Percentiles rank a stretch among this genome's conserved stretches.
phyloP scores from a whole-genome alignment of 53 echinoderm and acorn worm species.

The Holothuria scabra region DNA sequence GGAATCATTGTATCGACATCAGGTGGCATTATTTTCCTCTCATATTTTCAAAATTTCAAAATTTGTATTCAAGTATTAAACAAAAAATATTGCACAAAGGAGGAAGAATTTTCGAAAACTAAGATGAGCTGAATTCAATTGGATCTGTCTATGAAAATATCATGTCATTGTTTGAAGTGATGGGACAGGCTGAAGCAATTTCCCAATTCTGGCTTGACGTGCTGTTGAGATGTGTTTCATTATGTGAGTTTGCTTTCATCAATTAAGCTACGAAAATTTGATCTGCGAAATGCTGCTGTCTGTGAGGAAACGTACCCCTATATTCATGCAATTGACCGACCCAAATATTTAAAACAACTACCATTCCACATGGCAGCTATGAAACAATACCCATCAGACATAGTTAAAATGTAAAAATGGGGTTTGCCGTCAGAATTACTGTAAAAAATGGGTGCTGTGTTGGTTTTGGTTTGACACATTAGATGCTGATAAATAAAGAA shows the following conservation, averaged over 20 bases:
- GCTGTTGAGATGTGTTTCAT: no score
- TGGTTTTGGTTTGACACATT: constrained; percentile 64
- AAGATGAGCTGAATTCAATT: no score
- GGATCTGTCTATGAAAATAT: no score
- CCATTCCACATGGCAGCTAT: constrained; percentile 46
- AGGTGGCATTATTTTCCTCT: background rate
- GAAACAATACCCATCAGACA: constrained; percentile 30
- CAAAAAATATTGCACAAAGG: no score
- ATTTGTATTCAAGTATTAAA: no score
- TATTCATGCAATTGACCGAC: constrained; percentile 25
- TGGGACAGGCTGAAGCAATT: no score
- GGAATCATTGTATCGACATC: constrained; percentile 10
- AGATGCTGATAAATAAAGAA: constrained; percentile 70
- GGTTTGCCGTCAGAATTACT: no score
- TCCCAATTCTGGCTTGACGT: no score
- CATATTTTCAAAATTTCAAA: background rate
- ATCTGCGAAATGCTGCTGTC: background rate
- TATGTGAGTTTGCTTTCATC: no score
- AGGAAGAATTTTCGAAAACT: no score
- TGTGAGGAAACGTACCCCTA: background rate
- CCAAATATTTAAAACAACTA: constrained; percentile 20
- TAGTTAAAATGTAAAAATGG: constrained; percentile 50
- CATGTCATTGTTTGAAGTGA: no score
- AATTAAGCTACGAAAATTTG: no score
- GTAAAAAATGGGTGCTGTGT: constrained; percentile 52